Evolutionary conservation across 2,113 vertebrate genomes (phyloP).

Genomic region (Dromiciops gliroides): DNA sequence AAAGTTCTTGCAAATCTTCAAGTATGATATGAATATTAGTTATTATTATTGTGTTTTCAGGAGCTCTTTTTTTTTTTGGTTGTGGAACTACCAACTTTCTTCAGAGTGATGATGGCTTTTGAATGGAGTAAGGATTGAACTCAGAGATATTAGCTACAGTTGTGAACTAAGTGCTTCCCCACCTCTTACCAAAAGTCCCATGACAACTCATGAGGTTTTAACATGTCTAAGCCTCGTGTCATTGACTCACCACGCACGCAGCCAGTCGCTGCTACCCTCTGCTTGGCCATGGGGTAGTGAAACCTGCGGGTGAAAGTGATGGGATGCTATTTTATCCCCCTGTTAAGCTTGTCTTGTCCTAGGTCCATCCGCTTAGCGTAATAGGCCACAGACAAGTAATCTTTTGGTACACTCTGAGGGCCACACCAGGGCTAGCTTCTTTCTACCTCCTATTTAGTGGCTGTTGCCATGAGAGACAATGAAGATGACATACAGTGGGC

Average conservation of each 20-base stretch:
- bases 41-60: neutral
- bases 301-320: neutral
- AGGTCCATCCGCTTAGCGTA: neutral
- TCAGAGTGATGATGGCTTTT: neutral
- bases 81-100: neutral
- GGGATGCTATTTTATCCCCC: neutral
- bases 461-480: neutral
- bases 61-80: neutral
- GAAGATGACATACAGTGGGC: neutral
- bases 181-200: neutral
- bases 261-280: neutral
- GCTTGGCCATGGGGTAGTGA: neutral
- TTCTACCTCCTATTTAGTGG: neutral
- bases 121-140: neutral
- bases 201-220: neutral
- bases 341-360: neutral
- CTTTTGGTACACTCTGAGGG: neutral
- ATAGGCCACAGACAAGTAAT: neutral
- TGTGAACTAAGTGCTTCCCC: neutral
- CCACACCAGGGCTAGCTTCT: neutral
- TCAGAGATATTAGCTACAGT: neutral
- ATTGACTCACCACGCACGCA: neutral
- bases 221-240: neutral
- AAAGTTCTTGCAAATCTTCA: neutral
- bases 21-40: neutral